phyloP scores from a whole-genome alignment of 2,888 invertebrate species.

The Calameuta idolon region DNA sequence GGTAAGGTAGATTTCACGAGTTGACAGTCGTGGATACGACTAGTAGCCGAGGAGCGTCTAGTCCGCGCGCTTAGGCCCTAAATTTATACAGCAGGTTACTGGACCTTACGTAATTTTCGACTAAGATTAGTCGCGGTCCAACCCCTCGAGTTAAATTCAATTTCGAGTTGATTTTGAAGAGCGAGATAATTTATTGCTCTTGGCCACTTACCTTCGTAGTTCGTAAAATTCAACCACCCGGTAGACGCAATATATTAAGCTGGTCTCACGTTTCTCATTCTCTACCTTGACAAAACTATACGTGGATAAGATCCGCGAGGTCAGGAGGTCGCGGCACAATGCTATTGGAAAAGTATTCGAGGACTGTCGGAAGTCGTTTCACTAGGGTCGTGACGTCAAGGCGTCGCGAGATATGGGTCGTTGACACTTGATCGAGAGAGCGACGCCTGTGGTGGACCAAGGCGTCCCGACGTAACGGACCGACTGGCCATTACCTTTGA shows the following conservation, averaged over 20 bases:
- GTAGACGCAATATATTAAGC: background rate
- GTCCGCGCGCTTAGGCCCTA: conserved; percentile 38
- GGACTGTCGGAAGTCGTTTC: background rate
- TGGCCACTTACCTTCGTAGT: background rate
- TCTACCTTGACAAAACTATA: background rate
- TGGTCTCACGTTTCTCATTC: background rate
- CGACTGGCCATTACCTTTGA: background rate
- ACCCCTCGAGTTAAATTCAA: conserved; percentile 17
- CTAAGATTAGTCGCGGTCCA: conserved; percentile 45
- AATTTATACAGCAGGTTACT: conserved; percentile 56
- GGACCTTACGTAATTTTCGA: conserved; percentile 56
- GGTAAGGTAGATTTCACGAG: conserved; percentile 13
- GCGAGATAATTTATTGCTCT: background rate
- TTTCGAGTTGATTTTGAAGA: conserved; percentile 3
- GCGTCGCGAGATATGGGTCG: background rate
- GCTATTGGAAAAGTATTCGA: background rate
- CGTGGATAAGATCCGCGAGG: background rate
- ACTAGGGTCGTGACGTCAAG: background rate
- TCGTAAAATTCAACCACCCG: background rate
- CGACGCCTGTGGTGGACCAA: background rate
- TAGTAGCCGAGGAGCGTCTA: conserved; percentile 23
- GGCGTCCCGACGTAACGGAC: background rate
- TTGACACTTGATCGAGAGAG: background rate
- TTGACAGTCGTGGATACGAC: conserved; percentile 8
- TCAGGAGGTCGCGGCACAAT: background rate